phyloP scores from a whole-genome alignment of 2,113 vertebrate species.

The Corydoras maculifer region DNA sequence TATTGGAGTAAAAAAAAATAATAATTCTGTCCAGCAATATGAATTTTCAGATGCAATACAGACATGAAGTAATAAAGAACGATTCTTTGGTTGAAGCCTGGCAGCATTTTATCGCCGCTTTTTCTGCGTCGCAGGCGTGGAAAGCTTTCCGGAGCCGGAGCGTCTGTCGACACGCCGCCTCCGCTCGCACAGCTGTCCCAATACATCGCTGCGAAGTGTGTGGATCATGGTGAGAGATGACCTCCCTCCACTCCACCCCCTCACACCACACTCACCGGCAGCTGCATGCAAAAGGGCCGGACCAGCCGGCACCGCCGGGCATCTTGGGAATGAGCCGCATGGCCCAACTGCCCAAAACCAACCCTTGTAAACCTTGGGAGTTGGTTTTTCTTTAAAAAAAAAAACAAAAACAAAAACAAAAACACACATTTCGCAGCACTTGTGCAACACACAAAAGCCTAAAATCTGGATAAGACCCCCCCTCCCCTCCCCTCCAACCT shows the following conservation, averaged over 20 bases:
- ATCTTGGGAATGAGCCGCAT: slow-evolving; percentile 63
- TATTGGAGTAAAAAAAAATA: slow-evolving; percentile 7
- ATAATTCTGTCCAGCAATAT: neutral
- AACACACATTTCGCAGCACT: slow-evolving; percentile 15
- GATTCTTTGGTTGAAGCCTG: slow-evolving; percentile 18
- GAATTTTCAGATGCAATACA: neutral
- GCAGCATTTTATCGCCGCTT: neutral
- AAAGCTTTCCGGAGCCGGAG: slow-evolving; percentile 50
- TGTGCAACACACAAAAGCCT: neutral
- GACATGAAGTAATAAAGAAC: slow-evolving; percentile 14
- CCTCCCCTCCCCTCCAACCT: too few species aligned
- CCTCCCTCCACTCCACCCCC: slow-evolving; percentile 42
- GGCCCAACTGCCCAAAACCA: neutral
- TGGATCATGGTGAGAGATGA: slow-evolving; percentile 66
- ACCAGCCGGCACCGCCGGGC: slow-evolving; percentile 66
- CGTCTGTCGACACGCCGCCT: slow-evolving; percentile 61
- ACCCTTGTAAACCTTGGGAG: slow-evolving; percentile 3
- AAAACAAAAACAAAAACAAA: too few species aligned
- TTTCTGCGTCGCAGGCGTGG: slow-evolving; percentile 38
- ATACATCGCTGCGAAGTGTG: slow-evolving; percentile 55
- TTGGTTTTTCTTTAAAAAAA: neutral
- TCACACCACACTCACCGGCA: slow-evolving; percentile 51
- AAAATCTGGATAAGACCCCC: too few species aligned
- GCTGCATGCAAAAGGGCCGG: slow-evolving; percentile 66
- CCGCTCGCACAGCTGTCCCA: slow-evolving; percentile 68